Percentiles rank a stretch among this genome's conserved stretches.
These are phyloP conservation scores for Okamejei kenojei DNA, from an alignment of 2,797 vertebrate species.

Conservation along the genomic window DNA sequence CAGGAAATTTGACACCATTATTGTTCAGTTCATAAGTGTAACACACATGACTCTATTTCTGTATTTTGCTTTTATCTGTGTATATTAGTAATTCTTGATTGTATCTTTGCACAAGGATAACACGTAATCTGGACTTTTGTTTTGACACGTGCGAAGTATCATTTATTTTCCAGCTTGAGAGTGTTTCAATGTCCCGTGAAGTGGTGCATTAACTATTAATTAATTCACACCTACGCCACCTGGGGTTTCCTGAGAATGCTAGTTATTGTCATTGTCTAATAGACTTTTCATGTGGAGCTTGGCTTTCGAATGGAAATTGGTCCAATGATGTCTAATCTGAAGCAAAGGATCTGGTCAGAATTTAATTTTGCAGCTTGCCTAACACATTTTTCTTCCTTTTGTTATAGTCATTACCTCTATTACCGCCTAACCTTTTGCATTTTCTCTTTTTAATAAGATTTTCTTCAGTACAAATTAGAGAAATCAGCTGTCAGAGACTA, in stretches of 20 bases:
- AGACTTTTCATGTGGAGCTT: neutral
- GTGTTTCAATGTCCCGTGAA: neutral
- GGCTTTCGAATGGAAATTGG: neutral
- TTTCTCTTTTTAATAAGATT: slow-evolving; percentile 67
- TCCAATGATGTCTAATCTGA: slow-evolving; percentile 54
- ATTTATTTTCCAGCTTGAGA: slow-evolving; percentile 16
- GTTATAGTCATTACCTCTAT: slow-evolving; percentile 77
- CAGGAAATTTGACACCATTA: too few relatives aligned
- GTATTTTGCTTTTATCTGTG: neutral
- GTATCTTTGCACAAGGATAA: neutral
- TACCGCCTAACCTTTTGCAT: slow-evolving; percentile 62
- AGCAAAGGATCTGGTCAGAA: slow-evolving; percentile 80
- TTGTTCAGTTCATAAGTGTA: neutral
- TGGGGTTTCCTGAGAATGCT: slow-evolving; percentile 4
- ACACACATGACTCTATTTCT: neutral
- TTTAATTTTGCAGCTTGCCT: slow-evolving; percentile 96
- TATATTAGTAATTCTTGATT: neutral
- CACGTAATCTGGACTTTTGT: neutral
- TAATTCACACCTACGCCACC: slow-evolving; percentile 34
- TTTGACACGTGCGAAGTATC: slow-evolving; percentile 22
- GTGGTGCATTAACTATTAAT: slow-evolving; percentile 10
- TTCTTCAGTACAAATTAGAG: slow-evolving; percentile 47
- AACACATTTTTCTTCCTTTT: slow-evolving; percentile 81
- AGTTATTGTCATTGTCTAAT: slow-evolving; percentile 4
- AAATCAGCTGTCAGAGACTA: slow-evolving; percentile 72